phyloP scores from a whole-genome alignment of 2,113 vertebrate species.

The Calidris pygmaea region DNA sequence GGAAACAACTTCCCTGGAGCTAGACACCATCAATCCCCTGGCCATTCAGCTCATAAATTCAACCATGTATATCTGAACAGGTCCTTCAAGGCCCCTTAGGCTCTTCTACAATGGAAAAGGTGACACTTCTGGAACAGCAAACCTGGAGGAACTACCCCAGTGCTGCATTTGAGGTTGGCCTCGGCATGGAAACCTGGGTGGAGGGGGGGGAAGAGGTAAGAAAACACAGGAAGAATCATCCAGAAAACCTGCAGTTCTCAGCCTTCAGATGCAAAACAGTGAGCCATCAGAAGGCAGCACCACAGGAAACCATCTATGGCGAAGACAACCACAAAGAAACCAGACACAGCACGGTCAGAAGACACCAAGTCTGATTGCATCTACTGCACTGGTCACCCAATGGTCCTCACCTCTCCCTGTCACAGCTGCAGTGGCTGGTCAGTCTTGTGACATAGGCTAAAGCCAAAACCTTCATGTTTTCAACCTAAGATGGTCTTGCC shows the following conservation, averaged over 20 bases:
- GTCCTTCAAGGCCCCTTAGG: not conserved
- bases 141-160: not conserved
- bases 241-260: too few relatives aligned
- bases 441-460: too few relatives aligned
- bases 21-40: not conserved
- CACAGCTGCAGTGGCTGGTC: not conserved
- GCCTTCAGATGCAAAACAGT: not conserved
- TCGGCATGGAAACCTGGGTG: not conserved
- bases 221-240: not conserved
- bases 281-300: not conserved
- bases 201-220: not conserved
- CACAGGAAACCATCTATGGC: not conserved
- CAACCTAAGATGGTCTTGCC: not conserved
- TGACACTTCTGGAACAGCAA: not conserved
- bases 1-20: not conserved
- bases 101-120: not conserved
- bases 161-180: not conserved
- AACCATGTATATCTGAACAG: too few relatives aligned
- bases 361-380: not conserved
- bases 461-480: not conserved
- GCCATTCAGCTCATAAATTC: not conserved
- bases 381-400: not conserved
- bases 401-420: not conserved
- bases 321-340: not conserved
- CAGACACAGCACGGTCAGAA: not conserved